phyloP scores from a whole-genome alignment of 2,888 invertebrate species.

The Vanessa cardui region DNA sequence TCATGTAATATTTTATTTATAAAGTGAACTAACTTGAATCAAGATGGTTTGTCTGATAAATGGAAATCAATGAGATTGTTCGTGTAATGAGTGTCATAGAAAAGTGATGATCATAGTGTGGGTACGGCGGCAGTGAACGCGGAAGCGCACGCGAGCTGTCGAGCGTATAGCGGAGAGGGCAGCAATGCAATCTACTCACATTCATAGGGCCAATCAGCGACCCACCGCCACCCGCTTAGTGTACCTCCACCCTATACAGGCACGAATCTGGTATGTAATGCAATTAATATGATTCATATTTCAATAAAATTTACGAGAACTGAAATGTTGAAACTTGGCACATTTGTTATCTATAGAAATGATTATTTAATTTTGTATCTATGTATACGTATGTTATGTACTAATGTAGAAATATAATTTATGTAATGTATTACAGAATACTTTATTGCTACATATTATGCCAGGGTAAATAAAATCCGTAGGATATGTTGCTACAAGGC shows the following conservation, averaged over 20 bases:
- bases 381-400: too few relatives aligned
- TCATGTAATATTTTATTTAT: conserved; percentile 35
- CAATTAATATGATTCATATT: neutral
- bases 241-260: conserved; percentile 62
- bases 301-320: neutral
- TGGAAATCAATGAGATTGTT: conserved; percentile 21
- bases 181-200: conserved; percentile 76
- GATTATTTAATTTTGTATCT: neutral
- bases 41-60: conserved; percentile 17
- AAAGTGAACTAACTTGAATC: conserved; percentile 19
- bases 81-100: conserved; percentile 11
- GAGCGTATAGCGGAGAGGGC: conserved; percentile 41
- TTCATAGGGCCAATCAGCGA: conserved; percentile 81
- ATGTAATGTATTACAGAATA: too few relatives aligned
- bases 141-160: conserved; percentile 46
- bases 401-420: too few relatives aligned
- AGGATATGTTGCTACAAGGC: too few relatives aligned
- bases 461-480: too few relatives aligned
- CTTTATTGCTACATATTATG: too few relatives aligned
- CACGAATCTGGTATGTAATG: conserved; percentile 46
- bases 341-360: neutral
- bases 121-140: conserved; percentile 29
- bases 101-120: conserved; percentile 2
- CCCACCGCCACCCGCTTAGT: conserved; percentile 70
- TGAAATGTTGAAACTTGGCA: too few relatives aligned